phyloP scores from a whole-genome alignment of 2,113 vertebrate genomes.

The Laticauda colubrina region DNA sequence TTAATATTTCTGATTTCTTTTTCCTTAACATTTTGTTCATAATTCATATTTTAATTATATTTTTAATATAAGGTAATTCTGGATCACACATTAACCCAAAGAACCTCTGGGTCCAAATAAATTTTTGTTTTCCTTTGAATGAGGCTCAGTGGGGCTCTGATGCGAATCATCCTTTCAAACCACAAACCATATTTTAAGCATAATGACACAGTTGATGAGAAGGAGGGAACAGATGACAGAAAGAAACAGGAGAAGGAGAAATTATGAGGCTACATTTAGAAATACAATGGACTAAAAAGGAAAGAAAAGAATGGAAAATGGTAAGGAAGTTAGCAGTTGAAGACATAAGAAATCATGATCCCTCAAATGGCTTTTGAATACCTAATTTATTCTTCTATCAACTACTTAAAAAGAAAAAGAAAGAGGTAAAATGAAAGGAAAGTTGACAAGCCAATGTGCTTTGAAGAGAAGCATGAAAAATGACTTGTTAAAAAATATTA shows the following conservation, averaged over 20 bases:
- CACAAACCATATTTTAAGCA: not conserved
- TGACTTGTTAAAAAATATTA: not conserved
- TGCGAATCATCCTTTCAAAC: not conserved
- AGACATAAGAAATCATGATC: not conserved
- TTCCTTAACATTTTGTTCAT: not conserved
- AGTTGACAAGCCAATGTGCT: not conserved
- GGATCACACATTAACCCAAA: not conserved
- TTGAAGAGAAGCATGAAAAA: not conserved
- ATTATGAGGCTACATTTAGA: not conserved
- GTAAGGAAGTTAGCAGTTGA: not conserved
- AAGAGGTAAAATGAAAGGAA: not conserved
- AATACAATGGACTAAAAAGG: not conserved
- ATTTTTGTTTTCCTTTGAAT: not conserved
- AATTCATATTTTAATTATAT: not conserved
- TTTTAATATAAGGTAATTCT: not conserved
- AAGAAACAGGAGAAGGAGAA: not conserved
- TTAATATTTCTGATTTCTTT: not conserved
- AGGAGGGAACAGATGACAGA: not conserved
- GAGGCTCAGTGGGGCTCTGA: not conserved
- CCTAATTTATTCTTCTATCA: fast-evolving
- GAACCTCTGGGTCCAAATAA: not conserved
- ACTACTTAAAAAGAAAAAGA: not conserved
- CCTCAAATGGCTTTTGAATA: not conserved
- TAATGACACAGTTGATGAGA: not conserved
- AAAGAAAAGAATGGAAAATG: not conserved